Conservation (phyloP, 92 coral and sea anemone genomes). For the Porites lobata region DNA sequence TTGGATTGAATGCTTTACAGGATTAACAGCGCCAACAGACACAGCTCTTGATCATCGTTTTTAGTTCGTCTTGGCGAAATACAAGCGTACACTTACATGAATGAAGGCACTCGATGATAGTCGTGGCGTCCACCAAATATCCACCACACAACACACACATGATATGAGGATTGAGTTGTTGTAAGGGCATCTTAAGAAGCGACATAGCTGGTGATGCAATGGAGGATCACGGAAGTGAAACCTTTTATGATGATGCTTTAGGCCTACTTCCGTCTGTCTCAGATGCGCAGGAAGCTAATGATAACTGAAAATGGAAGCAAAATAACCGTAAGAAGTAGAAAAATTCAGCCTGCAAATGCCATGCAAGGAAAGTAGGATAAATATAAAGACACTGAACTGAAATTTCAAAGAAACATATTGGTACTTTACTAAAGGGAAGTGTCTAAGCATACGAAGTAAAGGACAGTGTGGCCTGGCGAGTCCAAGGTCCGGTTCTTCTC, state of each 20-base stretch:
- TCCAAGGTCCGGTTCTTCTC: no score
- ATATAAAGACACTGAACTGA: no score
- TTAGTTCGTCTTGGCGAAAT: not conserved
- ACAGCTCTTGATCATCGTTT: no score
- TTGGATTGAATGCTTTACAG: no score
- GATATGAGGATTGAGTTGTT: slow-evolving; percentile 62
- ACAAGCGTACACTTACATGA: slow-evolving; percentile 60
- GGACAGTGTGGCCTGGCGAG: no score
- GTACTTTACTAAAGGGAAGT: no score
- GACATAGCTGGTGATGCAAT: slow-evolving; percentile 13
- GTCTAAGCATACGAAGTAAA: no score
- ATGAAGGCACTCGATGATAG: slow-evolving; percentile 78
- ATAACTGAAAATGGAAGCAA: not conserved
- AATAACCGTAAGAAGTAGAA: not conserved
- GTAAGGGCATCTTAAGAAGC: slow-evolving; percentile 38
- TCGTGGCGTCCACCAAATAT: slow-evolving; percentile 75
- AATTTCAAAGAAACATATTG: no score
- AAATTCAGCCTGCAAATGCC: not conserved
- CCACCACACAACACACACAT: slow-evolving; percentile 77
- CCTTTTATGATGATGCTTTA: not conserved
- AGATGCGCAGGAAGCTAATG: not conserved
- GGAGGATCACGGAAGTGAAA: not conserved
- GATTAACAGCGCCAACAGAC: no score
- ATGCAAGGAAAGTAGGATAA: not conserved
- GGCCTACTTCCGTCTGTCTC: not conserved